Conservation (phyloP, 2,888 invertebrate genomes). For the Patella pellucida region DNA sequence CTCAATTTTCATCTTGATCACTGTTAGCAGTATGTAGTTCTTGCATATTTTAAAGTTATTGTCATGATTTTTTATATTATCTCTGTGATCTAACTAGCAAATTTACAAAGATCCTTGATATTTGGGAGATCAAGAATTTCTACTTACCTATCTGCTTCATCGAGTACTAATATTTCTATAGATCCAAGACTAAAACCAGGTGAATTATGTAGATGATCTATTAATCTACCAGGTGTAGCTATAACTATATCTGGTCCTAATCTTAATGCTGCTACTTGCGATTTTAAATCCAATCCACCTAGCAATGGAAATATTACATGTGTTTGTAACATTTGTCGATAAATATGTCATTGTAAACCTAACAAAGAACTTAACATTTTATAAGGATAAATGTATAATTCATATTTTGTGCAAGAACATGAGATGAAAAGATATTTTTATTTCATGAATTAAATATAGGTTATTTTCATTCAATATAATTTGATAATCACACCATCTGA, state of each 20-base stretch:
- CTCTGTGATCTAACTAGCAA: background rate
- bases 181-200: constrained; percentile 89
- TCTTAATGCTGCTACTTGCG: constrained; percentile 76
- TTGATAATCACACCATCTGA: too few species aligned
- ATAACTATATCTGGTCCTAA: constrained; percentile 96
- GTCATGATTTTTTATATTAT: background rate
- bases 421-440: too few species aligned
- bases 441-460: too few species aligned
- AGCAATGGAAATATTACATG: constrained; percentile 1
- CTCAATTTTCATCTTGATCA: too few species aligned
- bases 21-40: too few species aligned
- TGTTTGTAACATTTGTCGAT: too few species aligned
- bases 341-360: too few species aligned
- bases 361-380: too few species aligned
- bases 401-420: too few species aligned
- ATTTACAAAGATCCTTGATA: background rate
- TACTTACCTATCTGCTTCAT: constrained; percentile 80
- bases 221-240: constrained; percentile 97
- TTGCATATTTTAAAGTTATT: background rate
- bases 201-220: constrained; percentile 96
- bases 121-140: background rate
- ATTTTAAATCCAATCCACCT: constrained; percentile 74
- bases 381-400: too few species aligned
- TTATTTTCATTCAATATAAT: too few species aligned
- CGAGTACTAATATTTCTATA: constrained; percentile 88